Evolutionary conservation across 2,113 vertebrate genomes (phyloP), one percentile per base, ranked within the genome.

Genomic region (Zosterops japonicus): DNA sequence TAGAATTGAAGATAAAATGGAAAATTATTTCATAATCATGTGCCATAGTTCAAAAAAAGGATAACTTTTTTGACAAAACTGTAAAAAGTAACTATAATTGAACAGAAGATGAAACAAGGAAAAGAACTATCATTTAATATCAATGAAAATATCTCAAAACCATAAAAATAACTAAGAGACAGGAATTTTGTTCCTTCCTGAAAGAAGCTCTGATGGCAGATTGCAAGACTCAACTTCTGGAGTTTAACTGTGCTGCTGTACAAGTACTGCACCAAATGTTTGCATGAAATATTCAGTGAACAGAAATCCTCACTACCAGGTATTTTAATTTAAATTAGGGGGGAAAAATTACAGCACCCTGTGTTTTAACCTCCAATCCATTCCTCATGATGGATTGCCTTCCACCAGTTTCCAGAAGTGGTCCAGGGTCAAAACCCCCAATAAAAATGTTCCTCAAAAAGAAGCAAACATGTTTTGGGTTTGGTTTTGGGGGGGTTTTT

Each of bases 381-480:
- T 82, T 60, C 25, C 21, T 79, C 5, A 24, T 4, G 29, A 59
- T 17, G 3, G 3, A 24, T 42, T 83, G 41, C 14, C 90, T 77
- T 50, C 11, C 47, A 67, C 7, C 13, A 35, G 2, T 68, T 78
- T 42, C 50, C 56, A 78, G 36, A 74, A 77, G 8, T 20, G 36
- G 6, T 12, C 44, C 2, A 17, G 15, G 10, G 12, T 72, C 31
- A 55, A 59, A 71, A 17, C 0, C 0, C 8, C 7, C 0, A 0
- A 6, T 16, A 71, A 39, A 74, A 47, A 18, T 8, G 2, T 39
- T 83, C 52, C 20, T 56, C 12, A 36, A 68, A 61, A 82, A 60
- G 18, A 63, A 55, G 5, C 4, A 39, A 91, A 53, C 1, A 0
- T 13, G 4, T 5, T 55, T 31, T 47, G 46, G 4, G 5, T n/a